These are phyloP conservation scores for Dermatemys mawii DNA, from an alignment of 2,113 vertebrate species.

Conservation along the genomic window DNA sequence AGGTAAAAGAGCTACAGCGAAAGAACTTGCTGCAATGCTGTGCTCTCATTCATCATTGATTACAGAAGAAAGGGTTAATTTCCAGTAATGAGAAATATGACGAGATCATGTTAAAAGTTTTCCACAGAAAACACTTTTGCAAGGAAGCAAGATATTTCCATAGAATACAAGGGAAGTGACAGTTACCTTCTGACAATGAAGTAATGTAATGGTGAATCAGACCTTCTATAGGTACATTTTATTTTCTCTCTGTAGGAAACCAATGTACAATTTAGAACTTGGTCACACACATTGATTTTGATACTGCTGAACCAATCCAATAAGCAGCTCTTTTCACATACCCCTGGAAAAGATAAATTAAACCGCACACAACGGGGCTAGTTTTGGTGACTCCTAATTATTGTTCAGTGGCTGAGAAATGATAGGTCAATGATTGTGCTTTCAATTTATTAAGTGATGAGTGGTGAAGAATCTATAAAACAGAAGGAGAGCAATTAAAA, in stretches of 20 bases:
- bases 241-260: background rate
- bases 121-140: background rate
- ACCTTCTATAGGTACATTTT: background rate
- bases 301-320: background rate
- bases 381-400: slow-evolving; percentile 36
- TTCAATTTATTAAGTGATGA: slow-evolving; percentile 55
- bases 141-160: slow-evolving; percentile 22
- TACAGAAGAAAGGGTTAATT: background rate
- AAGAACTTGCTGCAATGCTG: background rate
- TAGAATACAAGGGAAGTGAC: background rate
- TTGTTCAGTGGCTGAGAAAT: slow-evolving; percentile 25
- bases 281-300: background rate
- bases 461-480: slow-evolving; percentile 46
- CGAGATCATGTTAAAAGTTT: background rate
- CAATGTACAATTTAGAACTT: background rate
- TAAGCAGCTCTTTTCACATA: background rate
- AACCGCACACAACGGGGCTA: background rate
- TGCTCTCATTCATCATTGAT: background rate
- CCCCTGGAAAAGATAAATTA: slow-evolving; percentile 16
- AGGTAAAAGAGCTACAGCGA: background rate
- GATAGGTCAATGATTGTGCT: background rate
- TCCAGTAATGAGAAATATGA: background rate
- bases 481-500: slow-evolving; percentile 1
- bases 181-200: background rate
- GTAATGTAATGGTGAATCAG: background rate